phyloP scores from a whole-genome alignment of 2,113 vertebrate genomes.

The Myotis lucifugus region DNA sequence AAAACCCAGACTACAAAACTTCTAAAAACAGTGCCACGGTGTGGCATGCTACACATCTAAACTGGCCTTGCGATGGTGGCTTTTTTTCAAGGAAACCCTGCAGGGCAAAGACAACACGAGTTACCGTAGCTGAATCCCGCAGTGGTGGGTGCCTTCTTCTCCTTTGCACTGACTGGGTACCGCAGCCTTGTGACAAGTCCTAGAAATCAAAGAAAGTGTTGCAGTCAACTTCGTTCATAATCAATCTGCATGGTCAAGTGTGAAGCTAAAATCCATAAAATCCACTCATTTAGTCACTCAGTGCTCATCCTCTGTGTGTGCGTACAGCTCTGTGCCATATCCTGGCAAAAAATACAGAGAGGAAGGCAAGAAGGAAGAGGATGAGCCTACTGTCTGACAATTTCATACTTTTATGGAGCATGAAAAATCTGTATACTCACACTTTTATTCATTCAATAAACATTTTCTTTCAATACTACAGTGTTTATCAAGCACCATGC shows the following conservation, averaged over 20 bases:
- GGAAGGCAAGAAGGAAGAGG: background rate
- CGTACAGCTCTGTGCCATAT: background rate
- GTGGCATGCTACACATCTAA: background rate
- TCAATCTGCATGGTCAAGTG: background rate
- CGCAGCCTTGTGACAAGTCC: conserved; percentile 93
- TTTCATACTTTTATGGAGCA: background rate
- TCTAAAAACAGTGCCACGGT: background rate
- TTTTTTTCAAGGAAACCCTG: background rate
- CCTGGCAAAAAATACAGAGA: background rate
- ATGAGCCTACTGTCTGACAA: background rate
- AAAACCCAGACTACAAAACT: background rate
- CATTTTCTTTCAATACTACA: background rate
- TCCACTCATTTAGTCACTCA: background rate
- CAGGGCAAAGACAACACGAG: background rate
- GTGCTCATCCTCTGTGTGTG: background rate
- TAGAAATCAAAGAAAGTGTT: conserved; percentile 75
- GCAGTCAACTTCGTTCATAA: conserved; percentile 11
- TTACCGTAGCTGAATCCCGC: conserved; percentile 97
- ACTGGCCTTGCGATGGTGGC: background rate
- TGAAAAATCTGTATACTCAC: background rate
- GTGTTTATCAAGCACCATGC: background rate
- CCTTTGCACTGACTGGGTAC: conserved; percentile 91
- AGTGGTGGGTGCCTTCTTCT: conserved; percentile 89
- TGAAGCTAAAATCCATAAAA: background rate
- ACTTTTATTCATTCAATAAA: background rate